Evolutionary conservation across 2,797 vertebrate species (phyloP).

Genomic region (Atherinosoma microstoma): DNA sequence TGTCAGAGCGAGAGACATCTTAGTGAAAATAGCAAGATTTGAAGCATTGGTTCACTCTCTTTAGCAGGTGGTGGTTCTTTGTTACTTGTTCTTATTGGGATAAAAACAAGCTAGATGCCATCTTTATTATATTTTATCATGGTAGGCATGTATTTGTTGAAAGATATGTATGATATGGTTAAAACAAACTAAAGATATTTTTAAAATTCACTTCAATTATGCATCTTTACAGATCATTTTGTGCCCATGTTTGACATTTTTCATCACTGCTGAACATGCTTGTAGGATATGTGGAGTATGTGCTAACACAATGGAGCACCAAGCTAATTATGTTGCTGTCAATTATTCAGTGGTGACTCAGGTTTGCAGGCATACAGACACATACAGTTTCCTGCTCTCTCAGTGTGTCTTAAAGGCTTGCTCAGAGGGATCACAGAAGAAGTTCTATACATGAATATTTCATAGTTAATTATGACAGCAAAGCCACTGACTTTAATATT

Average conservation of each 20-base stretch:
- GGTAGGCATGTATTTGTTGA: constrained; percentile 32
- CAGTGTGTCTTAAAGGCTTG: constrained; percentile 63
- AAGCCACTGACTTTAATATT: constrained; percentile 78
- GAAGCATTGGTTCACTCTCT: too few relatives aligned
- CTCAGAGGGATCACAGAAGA: constrained; percentile 68
- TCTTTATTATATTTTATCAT: constrained; percentile 36
- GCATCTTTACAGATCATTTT: constrained; percentile 50
- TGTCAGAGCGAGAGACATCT: too few relatives aligned
- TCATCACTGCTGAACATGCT: constrained; percentile 62
- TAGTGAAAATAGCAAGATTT: too few relatives aligned
- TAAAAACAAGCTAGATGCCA: background rate
- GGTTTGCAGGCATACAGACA: constrained; percentile 65
- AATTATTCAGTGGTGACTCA: constrained; percentile 80
- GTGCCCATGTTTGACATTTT: constrained; percentile 64
- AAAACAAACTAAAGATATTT: constrained; percentile 19
- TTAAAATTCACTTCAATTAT: constrained; percentile 65
- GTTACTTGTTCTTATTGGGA: background rate
- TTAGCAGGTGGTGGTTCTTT: too few relatives aligned
- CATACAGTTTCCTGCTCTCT: constrained; percentile 63
- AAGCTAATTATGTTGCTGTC: constrained; percentile 81
- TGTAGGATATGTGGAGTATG: constrained; percentile 61
- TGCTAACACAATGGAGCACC: constrained; percentile 71
- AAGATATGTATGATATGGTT: constrained; percentile 34
- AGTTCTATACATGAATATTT: constrained; percentile 84
- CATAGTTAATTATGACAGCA: constrained; percentile 81